These are phyloP conservation scores for Globodera ellingtonae DNA, from an alignment of 1,140 invertebrate species.

Conservation along the genomic window DNA sequence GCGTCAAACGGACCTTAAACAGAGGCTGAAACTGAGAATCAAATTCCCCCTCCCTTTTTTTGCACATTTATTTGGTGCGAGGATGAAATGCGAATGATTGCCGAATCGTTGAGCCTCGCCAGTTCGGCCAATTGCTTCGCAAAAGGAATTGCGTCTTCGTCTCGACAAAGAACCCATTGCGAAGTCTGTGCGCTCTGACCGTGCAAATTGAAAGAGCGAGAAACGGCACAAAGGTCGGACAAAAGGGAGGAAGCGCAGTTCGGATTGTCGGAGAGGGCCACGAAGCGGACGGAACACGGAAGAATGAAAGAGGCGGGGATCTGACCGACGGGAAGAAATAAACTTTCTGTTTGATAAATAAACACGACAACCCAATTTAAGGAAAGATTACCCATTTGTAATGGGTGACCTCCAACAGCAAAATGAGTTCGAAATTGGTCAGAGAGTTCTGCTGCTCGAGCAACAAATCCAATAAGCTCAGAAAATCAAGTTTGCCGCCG, in stretches of 20 bases:
- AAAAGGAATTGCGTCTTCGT: neutral
- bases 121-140: neutral
- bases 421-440: neutral
- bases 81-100: neutral
- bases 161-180: neutral
- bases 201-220: neutral
- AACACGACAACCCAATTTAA: too few relatives aligned
- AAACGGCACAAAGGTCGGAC: neutral
- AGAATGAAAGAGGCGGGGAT: neutral
- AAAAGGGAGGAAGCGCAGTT: neutral
- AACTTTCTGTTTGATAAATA: too few relatives aligned
- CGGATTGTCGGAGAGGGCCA: neutral
- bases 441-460: neutral
- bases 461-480: neutral
- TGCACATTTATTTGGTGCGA: neutral
- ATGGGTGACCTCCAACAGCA: neutral
- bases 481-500: neutral
- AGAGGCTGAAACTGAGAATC: neutral
- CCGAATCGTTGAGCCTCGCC: neutral
- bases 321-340: neutral
- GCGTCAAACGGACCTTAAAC: constrained; percentile 2
- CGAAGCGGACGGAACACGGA: neutral
- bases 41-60: neutral
- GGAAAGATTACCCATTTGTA: neutral
- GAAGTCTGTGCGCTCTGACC: neutral